A percentile compares a stretch with the other conserved stretches of the same genome.
phyloP scores from a whole-genome alignment of 1,140 invertebrate genomes.

The Lasaia peninsularis region DNA sequence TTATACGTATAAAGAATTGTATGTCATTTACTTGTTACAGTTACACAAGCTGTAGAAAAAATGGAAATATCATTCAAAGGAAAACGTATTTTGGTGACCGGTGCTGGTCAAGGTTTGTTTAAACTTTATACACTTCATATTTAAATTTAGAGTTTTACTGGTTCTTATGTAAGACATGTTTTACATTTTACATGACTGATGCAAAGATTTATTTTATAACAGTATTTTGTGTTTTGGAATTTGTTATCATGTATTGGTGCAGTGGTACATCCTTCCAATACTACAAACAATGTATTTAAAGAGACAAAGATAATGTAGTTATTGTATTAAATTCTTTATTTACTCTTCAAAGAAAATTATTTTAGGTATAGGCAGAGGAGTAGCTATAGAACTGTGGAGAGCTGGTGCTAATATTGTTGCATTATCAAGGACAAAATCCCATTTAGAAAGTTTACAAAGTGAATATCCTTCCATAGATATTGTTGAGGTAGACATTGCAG shows the following conservation, averaged over 20 bases:
- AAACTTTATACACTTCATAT: constrained; percentile 14
- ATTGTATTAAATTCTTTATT: background rate
- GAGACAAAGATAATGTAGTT: no score
- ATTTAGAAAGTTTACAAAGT: constrained; percentile 82
- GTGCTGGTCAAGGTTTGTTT: constrained; percentile 85
- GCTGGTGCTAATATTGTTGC: constrained; percentile 86
- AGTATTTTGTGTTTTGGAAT: no score
- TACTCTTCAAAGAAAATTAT: constrained; percentile 10
- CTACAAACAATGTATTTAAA: no score
- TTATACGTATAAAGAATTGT: no score
- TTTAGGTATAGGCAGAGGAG: constrained; percentile 85
- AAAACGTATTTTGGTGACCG: constrained; percentile 90
- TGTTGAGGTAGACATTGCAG: constrained; percentile 83
- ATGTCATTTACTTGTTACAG: no score
- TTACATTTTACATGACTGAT: no score
- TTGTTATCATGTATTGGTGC: no score
- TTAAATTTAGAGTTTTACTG: background rate
- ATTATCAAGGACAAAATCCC: constrained; percentile 81
- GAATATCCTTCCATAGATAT: constrained; percentile 82
- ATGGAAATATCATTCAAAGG: constrained; percentile 81
- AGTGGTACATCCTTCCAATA: no score
- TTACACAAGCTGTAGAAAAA: constrained; percentile 4
- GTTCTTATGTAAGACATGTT: background rate
- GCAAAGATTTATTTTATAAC: no score
- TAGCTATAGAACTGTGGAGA: constrained; percentile 81